phyloP scores from a whole-genome alignment of 2,888 invertebrate genomes.

The Argynnis bischoffii region DNA sequence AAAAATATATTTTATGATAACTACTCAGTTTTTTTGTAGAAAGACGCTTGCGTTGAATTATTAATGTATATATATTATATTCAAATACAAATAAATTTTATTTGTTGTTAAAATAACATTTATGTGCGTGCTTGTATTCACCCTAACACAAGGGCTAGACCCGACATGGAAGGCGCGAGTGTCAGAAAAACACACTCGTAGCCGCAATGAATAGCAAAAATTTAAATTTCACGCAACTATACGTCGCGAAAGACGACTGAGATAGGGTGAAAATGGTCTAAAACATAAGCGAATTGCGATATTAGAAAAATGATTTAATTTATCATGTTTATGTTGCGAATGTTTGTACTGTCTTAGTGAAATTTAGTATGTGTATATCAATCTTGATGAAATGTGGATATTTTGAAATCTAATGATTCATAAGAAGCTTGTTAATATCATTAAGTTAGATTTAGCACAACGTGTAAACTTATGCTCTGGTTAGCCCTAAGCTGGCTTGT shows the following conservation, averaged over 20 bases:
- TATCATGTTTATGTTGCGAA: no score
- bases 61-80: no score
- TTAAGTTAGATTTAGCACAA: slow-evolving; percentile 57
- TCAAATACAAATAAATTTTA: no score
- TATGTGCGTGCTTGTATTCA: slow-evolving; percentile 41
- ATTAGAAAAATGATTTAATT: no score
- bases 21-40: no score
- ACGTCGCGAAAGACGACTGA: slow-evolving; percentile 49
- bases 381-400: no score
- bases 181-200: slow-evolving; percentile 69
- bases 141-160: slow-evolving; percentile 51
- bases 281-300: slow-evolving; percentile 30
- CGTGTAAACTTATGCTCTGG: slow-evolving; percentile 57
- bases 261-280: slow-evolving; percentile 38
- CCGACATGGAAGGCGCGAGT: slow-evolving; percentile 61
- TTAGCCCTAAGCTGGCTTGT: slow-evolving; percentile 41
- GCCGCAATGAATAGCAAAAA: slow-evolving; percentile 80
- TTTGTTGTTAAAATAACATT: slow-evolving; percentile 26
- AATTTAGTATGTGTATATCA: no score
- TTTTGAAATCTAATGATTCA: no score
- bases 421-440: no score
- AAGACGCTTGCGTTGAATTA: no score
- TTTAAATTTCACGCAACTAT: slow-evolving; percentile 76
- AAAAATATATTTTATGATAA: no score
- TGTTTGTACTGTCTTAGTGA: no score